Evolutionary conservation across 2,888 invertebrate species (phyloP).

Genomic region (Eristalis intricaria): DNA sequence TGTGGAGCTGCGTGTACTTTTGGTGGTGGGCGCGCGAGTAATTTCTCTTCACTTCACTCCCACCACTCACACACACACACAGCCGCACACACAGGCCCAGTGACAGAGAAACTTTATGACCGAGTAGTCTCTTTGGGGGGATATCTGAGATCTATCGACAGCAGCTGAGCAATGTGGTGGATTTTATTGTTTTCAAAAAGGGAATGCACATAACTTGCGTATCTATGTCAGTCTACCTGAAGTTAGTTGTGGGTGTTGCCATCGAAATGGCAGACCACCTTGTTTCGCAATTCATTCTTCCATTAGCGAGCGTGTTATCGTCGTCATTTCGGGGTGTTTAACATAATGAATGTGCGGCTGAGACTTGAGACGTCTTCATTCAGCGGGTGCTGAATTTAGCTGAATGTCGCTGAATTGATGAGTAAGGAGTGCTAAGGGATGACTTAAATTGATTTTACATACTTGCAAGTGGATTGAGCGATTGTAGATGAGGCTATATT

Average conservation of each 20-base stretch:
- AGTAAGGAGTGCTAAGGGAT: too few relatives aligned
- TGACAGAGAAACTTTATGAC: neutral
- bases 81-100: neutral
- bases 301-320: constrained; percentile 20
- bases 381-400: neutral
- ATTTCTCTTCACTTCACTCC: constrained; percentile 3
- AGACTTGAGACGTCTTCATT: neutral
- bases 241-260: constrained; percentile 17
- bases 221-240: constrained; percentile 25
- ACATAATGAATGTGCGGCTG: neutral
- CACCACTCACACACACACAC: neutral
- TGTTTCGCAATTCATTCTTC: constrained; percentile 16
- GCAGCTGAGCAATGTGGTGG: constrained; percentile 36
- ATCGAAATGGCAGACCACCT: constrained; percentile 18
- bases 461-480: too few relatives aligned
- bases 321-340: constrained; percentile 10
- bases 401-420: neutral
- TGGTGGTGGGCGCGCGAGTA: constrained; percentile 21
- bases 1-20: neutral
- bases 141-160: constrained; percentile 41
- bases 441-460: too few relatives aligned
- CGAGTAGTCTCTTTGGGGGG: neutral
- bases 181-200: constrained; percentile 24
- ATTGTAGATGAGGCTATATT: too few relatives aligned
- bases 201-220: constrained; percentile 20